Percentiles rank a stretch among this genome's conserved stretches.
Conservation (phyloP, 1,140 invertebrate genomes). For the Drosophila micromelanica region DNA sequence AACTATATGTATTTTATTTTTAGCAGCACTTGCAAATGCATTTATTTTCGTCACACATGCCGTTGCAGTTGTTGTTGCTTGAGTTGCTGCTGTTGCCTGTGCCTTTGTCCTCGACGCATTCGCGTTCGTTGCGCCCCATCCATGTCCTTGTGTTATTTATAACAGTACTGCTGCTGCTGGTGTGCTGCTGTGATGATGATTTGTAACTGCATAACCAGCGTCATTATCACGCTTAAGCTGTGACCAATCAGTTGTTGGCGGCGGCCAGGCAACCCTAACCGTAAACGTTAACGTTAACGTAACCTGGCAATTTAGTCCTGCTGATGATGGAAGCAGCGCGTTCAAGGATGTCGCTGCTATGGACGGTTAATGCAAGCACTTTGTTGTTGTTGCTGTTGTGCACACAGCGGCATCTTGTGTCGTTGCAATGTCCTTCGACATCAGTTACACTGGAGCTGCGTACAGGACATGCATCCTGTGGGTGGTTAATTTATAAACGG, state of each 20-base stretch:
- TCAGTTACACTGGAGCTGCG: slow-evolving; percentile 38
- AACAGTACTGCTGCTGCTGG: slow-evolving; percentile 55
- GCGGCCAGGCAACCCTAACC: neutral
- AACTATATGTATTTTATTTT: slow-evolving; percentile 44
- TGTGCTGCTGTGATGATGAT: neutral
- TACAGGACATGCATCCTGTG: slow-evolving; percentile 15
- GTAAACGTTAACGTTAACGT: slow-evolving; percentile 10
- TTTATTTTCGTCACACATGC: slow-evolving; percentile 54
- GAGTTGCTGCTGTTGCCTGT: slow-evolving; percentile 32
- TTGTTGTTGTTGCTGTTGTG: slow-evolving; percentile 18
- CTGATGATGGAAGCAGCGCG: slow-evolving; percentile 17
- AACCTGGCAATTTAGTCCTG: slow-evolving; percentile 14
- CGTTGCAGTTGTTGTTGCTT: slow-evolving; percentile 12
- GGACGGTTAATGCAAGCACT: slow-evolving; percentile 37
- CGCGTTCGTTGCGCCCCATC: slow-evolving; percentile 69
- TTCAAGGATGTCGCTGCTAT: slow-evolving; percentile 49
- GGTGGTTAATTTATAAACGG: slow-evolving; percentile 46
- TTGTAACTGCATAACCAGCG: slow-evolving; percentile 47
- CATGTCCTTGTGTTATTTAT: slow-evolving; percentile 80
- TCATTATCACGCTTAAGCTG: slow-evolving; percentile 22
- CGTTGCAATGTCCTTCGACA: slow-evolving; percentile 59
- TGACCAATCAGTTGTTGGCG: slow-evolving; percentile 46
- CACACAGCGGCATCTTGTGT: slow-evolving; percentile 33
- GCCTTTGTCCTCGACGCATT: slow-evolving; percentile 52
- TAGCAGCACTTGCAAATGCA: slow-evolving; percentile 55